phyloP scores from a whole-genome alignment of 2,888 invertebrate genomes.

The Chymomyza procnemis region DNA sequence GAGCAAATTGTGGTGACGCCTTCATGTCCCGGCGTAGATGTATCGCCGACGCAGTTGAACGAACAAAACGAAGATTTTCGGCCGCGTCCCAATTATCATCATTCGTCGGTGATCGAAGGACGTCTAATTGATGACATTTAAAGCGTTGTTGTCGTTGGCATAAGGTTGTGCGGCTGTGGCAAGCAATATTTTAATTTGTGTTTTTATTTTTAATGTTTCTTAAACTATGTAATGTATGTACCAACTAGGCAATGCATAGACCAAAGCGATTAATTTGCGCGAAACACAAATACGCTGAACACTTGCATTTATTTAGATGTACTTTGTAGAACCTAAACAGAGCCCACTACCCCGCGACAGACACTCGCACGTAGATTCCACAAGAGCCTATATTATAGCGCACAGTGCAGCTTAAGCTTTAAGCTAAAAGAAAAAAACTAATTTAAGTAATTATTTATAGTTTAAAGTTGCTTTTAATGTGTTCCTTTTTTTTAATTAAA shows the following conservation, averaged over 20 bases:
- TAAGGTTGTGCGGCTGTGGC: slow-evolving; percentile 34
- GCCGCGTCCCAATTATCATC: slow-evolving; percentile 94
- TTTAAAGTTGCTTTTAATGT: slow-evolving; percentile 37
- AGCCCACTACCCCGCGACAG: neutral
- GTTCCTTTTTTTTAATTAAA: slow-evolving; percentile 44
- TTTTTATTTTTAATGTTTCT: slow-evolving; percentile 41
- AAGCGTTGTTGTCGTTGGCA: slow-evolving; percentile 11
- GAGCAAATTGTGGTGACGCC: slow-evolving; percentile 93
- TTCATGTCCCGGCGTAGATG: slow-evolving; percentile 87
- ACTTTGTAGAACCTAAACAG: neutral
- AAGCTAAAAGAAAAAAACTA: neutral
- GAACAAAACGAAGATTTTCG: slow-evolving; percentile 98
- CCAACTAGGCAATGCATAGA: slow-evolving; percentile 12
- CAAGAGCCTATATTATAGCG: neutral
- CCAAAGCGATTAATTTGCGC: neutral
- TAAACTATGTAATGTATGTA: slow-evolving; percentile 2
- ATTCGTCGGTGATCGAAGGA: slow-evolving; percentile 87
- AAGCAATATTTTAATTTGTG: slow-evolving; percentile 51
- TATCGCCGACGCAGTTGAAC: slow-evolving; percentile 92
- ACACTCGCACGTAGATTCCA: neutral
- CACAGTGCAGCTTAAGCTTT: neutral
- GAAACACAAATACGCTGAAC: neutral
- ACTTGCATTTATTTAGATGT: neutral
- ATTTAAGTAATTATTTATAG: slow-evolving; percentile 16
- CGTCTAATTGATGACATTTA: slow-evolving; percentile 76